Conservation (phyloP, 2,113 vertebrate species). For the Telmatochromis bifrenatus region DNA sequence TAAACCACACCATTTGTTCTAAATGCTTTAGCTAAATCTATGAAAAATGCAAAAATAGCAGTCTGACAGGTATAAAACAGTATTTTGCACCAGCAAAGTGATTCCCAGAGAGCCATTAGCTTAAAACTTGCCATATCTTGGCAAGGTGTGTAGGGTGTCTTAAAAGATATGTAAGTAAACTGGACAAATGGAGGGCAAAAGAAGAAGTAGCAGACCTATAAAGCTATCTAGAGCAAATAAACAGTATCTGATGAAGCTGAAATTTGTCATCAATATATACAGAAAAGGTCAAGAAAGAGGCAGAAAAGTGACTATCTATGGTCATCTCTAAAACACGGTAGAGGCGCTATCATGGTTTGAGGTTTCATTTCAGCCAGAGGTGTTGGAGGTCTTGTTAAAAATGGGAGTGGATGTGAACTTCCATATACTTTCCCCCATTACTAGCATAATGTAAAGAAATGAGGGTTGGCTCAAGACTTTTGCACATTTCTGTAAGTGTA, state of each 20-base stretch:
- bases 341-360: not conserved
- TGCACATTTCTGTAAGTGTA: not conserved
- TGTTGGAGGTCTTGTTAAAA: not conserved
- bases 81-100: not conserved
- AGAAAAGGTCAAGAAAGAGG: not conserved
- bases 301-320: not conserved
- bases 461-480: not conserved
- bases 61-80: not conserved
- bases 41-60: not conserved
- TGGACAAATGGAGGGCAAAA: not conserved
- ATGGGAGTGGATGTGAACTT: not conserved
- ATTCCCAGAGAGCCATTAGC: not conserved
- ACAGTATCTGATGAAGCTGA: not conserved
- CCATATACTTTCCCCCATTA: rapidly evolving
- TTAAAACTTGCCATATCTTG: not conserved
- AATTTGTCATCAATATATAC: not conserved
- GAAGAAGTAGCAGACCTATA: not conserved
- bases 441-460: not conserved
- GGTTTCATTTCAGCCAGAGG: not conserved
- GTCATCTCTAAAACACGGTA: not conserved
- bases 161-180: not conserved
- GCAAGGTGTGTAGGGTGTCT: not conserved
- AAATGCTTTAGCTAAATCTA: not conserved
- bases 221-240: not conserved
- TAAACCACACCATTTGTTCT: not conserved